Evolutionary conservation across 30 jellyfish, hydroid and myxozoan genomes (phyloP), one percentile per base, ranked within the genome.

Genomic region (Hydractinia echinata): DNA sequence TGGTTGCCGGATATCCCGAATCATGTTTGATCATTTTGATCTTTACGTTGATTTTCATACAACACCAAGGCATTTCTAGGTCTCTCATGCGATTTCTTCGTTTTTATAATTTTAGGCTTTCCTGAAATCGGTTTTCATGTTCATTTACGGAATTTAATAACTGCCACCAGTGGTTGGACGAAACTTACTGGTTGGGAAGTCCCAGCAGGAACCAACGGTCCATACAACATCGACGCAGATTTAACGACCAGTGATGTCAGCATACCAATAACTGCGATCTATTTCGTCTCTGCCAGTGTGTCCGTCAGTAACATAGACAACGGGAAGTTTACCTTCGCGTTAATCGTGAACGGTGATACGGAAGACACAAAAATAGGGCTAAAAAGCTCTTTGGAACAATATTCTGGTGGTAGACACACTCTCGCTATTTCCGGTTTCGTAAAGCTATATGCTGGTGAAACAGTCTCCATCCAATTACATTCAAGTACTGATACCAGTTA

Each of bases 71-170:
- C 44, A 30, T 30, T 30, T 30, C 44, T 30, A 30, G 44, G 44
- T 30, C 44, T 0, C 44, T 30, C 44, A 30, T 30, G 44, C 44
- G 2, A 30, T 30, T 30, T 30, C 44, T 30, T 30, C 44, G 44
- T 30, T 30, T n/a, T 64, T 66, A 15, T 66, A 15, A 51, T 72
- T 83, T 4, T 73, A 91, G 97, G 94, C 30, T 86, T 81, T 72
- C 97, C 97, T 11, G 97, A 91, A 72, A 81, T 91, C 54, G 97
- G 97, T 4, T 82, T 91, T 69, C 80, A 80, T 66, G 94, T 82
- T 50, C 85, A 86, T 14, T 19, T 79, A 14, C 81, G 64, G 16
- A 82, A 81, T 6, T 79, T 88, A 4, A 62, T 85, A 5, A 21
- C 1, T 50, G 15, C 52, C 10, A 30, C 44, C 44, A 64, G n/a